Conservation (phyloP, 2,113 vertebrate species). For the Microtus pennsylvanicus region DNA sequence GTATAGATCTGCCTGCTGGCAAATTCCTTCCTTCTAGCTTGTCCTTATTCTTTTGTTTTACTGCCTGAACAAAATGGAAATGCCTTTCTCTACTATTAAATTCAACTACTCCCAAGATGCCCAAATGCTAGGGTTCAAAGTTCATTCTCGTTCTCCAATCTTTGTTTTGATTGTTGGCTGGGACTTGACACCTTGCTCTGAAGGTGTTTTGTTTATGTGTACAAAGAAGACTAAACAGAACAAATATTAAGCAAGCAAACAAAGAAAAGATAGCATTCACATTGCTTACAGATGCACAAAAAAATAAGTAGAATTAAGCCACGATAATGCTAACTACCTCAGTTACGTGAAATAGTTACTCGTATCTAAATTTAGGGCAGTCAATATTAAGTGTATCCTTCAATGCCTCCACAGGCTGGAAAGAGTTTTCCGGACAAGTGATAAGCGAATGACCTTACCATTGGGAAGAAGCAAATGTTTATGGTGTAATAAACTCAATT, state of each 20-base stretch:
- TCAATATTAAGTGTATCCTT: slow-evolving; percentile 19
- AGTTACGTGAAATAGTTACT: neutral
- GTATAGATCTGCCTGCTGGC: slow-evolving; percentile 75
- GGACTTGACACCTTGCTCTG: neutral
- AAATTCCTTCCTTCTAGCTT: slow-evolving; percentile 66
- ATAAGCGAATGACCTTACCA: neutral
- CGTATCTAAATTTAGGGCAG: slow-evolving; percentile 5
- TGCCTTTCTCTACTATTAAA: slow-evolving; percentile 46
- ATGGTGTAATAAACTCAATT: slow-evolving; percentile 49
- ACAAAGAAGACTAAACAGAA: slow-evolving; percentile 36
- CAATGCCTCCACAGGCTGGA: neutral
- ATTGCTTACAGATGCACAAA: neutral
- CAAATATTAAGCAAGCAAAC: slow-evolving; percentile 39
- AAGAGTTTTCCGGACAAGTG: neutral
- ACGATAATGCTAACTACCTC: neutral
- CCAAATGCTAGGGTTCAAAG: slow-evolving; percentile 16
- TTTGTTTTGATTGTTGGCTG: slow-evolving; percentile 17
- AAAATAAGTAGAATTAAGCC: slow-evolving; percentile 26
- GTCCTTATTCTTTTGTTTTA: slow-evolving; percentile 50
- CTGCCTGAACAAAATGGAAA: slow-evolving; percentile 64
- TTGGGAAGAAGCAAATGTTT: slow-evolving; percentile 25
- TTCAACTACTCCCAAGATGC: slow-evolving; percentile 7
- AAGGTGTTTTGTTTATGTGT: slow-evolving; percentile 36
- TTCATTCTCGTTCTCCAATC: slow-evolving; percentile 22
- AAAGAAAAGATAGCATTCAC: slow-evolving; percentile 24